Conservation (phyloP, 2,888 invertebrate species). For the Drosophila borealis region DNA sequence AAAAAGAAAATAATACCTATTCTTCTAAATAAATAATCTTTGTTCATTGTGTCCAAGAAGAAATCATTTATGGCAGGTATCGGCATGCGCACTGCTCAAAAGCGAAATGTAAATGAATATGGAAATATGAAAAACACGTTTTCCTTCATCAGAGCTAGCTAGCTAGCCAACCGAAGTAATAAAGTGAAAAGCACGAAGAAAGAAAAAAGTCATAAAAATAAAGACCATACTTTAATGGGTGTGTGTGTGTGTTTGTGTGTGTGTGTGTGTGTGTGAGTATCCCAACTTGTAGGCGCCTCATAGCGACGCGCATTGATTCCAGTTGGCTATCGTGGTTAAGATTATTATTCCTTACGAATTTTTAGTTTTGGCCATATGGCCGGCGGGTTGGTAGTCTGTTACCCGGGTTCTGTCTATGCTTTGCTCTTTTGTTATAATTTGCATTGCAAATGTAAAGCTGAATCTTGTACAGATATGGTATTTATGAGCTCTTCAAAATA, state of each 20-base stretch:
- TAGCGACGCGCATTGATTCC: conserved; percentile 37
- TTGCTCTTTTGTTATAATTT: conserved; percentile 51
- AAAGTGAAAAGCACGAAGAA: conserved; percentile 66
- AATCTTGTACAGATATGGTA: conserved; percentile 46
- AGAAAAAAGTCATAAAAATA: conserved; percentile 61
- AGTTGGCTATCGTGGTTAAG: conserved; percentile 22
- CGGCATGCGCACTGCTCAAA: conserved; percentile 20
- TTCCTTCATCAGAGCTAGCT: conserved; percentile 35
- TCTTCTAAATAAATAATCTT: conserved; percentile 21
- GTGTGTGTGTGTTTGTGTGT: conserved; percentile 8
- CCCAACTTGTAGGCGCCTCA: conserved; percentile 48
- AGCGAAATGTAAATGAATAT: conserved; percentile 66
- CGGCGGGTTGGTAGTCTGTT: conserved; percentile 11
- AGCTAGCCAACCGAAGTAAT: conserved; percentile 23
- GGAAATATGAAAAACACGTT: conserved; percentile 75
- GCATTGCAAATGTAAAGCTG: conserved; percentile 63
- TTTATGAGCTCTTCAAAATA: conserved; percentile 70
- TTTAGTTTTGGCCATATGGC: conserved; percentile 34
- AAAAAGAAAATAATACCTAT: conserved; percentile 35
- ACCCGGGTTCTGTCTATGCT: conserved; percentile 16
- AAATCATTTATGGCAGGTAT: conserved; percentile 28
- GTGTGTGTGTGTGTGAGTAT: background rate
- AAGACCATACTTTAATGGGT: conserved; percentile 37
- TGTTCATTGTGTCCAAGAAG: conserved; percentile 10
- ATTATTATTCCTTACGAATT: conserved; percentile 34